These are phyloP conservation scores for Taenioides sp. DNA, from an alignment of 2,797 vertebrate genomes.

Conservation along the genomic window DNA sequence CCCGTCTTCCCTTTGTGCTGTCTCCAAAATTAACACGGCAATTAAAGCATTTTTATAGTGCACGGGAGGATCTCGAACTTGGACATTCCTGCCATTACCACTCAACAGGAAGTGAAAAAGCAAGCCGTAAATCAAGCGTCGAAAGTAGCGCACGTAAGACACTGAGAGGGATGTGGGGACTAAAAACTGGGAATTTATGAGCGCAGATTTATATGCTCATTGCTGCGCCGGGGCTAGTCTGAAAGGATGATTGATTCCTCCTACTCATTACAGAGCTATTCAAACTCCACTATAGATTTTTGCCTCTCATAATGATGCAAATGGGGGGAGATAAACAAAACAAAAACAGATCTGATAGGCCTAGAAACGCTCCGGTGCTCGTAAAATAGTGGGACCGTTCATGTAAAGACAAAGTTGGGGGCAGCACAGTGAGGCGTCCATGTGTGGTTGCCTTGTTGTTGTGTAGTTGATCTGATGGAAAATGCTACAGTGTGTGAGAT, in stretches of 20 bases:
- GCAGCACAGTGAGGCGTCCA: conserved; percentile 36
- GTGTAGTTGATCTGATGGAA: conserved; percentile 56
- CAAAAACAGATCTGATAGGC: conserved; percentile 60
- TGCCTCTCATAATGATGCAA: conserved; percentile 65
- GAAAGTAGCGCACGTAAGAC: conserved; percentile 56
- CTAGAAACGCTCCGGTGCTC: conserved; percentile 48
- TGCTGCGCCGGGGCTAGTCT: conserved; percentile 62
- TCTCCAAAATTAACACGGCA: conserved; percentile 73
- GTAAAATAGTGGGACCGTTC: conserved; percentile 44
- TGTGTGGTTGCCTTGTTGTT: conserved; percentile 44
- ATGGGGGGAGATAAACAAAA: conserved; percentile 70
- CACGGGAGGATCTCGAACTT: conserved; percentile 46
- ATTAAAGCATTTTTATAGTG: conserved; percentile 73
- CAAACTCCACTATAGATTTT: conserved; percentile 63
- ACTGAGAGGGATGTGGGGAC: conserved; percentile 62
- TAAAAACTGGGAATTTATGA: conserved; percentile 66
- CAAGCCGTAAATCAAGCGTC: conserved; percentile 49
- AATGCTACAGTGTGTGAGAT: conserved; percentile 30
- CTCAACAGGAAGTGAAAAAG: conserved; percentile 33
- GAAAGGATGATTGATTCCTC: conserved; percentile 70
- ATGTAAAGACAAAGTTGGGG: conserved; percentile 42
- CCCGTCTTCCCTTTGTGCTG: conserved; percentile 66
- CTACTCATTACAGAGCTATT: conserved; percentile 70
- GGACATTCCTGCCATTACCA: conserved; percentile 54
- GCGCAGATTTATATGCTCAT: conserved; percentile 65